A percentile compares a stretch with the other conserved stretches of the same genome.
Evolutionary conservation across 2,888 invertebrate genomes (phyloP).

Genomic region (Diaperis boleti): DNA sequence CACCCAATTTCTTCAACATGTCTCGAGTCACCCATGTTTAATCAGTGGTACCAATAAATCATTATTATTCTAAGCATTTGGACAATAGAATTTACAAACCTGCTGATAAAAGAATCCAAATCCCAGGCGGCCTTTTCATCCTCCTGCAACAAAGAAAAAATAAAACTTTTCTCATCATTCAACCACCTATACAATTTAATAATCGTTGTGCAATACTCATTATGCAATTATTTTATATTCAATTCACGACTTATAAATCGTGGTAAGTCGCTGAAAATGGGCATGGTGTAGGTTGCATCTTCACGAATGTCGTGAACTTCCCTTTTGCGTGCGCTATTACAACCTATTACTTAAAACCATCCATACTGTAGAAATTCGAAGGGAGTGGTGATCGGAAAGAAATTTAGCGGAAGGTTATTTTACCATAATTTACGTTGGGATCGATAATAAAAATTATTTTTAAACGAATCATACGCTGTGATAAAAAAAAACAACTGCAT

Average conservation of each 20-base stretch:
- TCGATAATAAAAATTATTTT: neutral
- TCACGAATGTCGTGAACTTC: slow-evolving; percentile 25
- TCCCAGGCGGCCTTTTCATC: slow-evolving; percentile 69
- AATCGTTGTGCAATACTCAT: slow-evolving; percentile 5
- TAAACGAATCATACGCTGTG: neutral
- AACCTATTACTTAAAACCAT: neutral
- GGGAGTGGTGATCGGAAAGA: slow-evolving; percentile 4
- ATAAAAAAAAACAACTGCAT: neutral
- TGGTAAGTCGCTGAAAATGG: neutral
- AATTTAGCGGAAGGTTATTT: slow-evolving; percentile 4
- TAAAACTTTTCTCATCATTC: slow-evolving; percentile 13
- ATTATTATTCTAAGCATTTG: slow-evolving; percentile 28
- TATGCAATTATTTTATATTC: slow-evolving; percentile 4
- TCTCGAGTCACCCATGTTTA: too few species aligned
- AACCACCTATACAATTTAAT: neutral
- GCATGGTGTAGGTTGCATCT: slow-evolving; percentile 10
- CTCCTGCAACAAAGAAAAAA: slow-evolving; percentile 59
- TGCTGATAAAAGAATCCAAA: slow-evolving; percentile 69
- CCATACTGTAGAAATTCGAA: neutral
- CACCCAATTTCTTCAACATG: too few species aligned
- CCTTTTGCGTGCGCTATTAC: neutral
- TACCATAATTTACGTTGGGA: slow-evolving; percentile 4
- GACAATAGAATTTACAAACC: too few species aligned
- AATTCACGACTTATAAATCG: slow-evolving; percentile 3
- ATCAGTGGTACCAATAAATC: too few species aligned